Evolutionary conservation across 2,888 invertebrate species (phyloP).

Genomic region (Daptonema setosum): DNA sequence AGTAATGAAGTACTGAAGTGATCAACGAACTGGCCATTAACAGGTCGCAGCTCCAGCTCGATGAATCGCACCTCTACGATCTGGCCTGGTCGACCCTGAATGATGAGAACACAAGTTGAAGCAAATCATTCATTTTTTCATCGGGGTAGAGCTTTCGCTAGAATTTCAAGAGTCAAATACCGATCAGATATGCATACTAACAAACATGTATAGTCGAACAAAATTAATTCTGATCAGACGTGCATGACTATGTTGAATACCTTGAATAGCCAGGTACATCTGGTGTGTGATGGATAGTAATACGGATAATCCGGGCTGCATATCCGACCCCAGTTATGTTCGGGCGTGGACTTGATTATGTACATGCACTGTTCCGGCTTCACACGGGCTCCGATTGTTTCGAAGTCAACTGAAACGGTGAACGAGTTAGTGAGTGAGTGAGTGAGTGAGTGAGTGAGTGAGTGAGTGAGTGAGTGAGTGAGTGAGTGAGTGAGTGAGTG

Average conservation of each 20-base stretch:
- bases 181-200: no score
- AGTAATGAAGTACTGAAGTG: not conserved
- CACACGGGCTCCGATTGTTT: conserved; percentile 45
- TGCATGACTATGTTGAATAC: no score
- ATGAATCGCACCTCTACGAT: conserved; percentile 59
- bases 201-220: no score
- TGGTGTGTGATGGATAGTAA: conserved; percentile 5
- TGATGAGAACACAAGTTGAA: no score
- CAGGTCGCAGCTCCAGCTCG: conserved; percentile 52
- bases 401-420: conserved; percentile 48
- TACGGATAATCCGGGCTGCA: conserved; percentile 31
- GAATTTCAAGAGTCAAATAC: no score
- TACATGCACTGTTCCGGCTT: conserved; percentile 3
- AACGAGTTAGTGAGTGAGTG: conserved; percentile 7
- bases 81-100: conserved; percentile 31
- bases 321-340: conserved; percentile 48
- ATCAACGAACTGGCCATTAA: conserved; percentile 46
- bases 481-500: no score
- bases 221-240: no score
- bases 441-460: not conserved
- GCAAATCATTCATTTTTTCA: no score
- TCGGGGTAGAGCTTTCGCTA: no score
- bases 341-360: conserved; percentile 1
- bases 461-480: no score
- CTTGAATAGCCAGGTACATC: conserved; percentile 7